These are phyloP conservation scores for Horisme vitalbata DNA, from an alignment of 2,888 invertebrate species.

Conservation along the genomic window DNA sequence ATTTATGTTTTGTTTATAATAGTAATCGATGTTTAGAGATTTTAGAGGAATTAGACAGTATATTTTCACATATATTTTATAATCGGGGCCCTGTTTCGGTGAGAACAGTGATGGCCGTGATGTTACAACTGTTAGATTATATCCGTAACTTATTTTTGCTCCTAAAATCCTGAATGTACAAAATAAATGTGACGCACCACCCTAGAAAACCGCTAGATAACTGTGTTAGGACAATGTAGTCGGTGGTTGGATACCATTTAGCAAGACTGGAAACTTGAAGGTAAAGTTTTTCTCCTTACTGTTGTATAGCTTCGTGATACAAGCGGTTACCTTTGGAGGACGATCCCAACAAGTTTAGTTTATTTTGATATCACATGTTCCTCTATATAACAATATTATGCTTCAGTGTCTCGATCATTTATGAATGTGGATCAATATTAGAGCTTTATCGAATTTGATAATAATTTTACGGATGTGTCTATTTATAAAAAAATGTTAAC, in stretches of 20 bases:
- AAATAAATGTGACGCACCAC: conserved; percentile 49
- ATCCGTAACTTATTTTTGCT: conserved; percentile 47
- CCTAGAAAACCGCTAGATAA: conserved; percentile 60
- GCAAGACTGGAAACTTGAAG: conserved; percentile 47
- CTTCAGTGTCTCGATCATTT: conserved; percentile 54
- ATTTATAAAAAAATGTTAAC: conserved; percentile 62
- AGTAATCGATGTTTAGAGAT: conserved; percentile 66
- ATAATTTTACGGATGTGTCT: conserved; percentile 77
- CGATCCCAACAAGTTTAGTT: conserved; percentile 15
- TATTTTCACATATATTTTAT: conserved; percentile 29
- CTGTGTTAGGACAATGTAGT: conserved; percentile 56
- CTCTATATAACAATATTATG: conserved; percentile 38
- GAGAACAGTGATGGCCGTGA: conserved; percentile 22
- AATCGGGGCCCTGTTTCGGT: conserved; percentile 23
- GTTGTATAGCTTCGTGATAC: conserved; percentile 36
- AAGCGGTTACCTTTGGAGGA: conserved; percentile 14
- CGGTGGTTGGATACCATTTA: conserved; percentile 44
- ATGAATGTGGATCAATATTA: conserved; percentile 81
- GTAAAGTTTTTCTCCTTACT: conserved; percentile 38
- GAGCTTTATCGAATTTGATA: conserved; percentile 83
- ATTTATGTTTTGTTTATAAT: conserved; percentile 56
- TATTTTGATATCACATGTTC: conserved; percentile 40
- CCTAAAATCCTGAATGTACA: conserved; percentile 78
- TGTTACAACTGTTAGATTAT: conserved; percentile 23
- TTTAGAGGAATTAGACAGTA: conserved; percentile 52